Evolutionary conservation across 2,797 vertebrate genomes (phyloP), one percentile per base, ranked within the genome.

Genomic region (Channallabes apus): DNA sequence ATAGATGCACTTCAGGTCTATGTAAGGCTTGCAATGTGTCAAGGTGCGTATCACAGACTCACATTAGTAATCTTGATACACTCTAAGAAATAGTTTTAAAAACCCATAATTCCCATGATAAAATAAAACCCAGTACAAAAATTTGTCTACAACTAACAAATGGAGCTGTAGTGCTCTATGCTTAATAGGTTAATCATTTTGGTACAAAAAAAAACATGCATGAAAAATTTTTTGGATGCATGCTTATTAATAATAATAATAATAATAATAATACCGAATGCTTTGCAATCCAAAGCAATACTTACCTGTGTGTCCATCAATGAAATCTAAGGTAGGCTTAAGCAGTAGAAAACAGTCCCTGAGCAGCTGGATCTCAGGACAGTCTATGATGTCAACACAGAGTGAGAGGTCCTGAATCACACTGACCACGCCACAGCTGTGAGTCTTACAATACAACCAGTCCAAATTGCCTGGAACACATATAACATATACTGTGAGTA

Each of bases 391-490:
- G 27, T 90, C 87, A 81, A 88, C 85, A 41, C 94, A 94, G 82
- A 93, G 89, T 87, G 93, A 94, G 84, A 97, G 94, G 89, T 97
- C 96, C 0, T 94, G 92, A 77, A 95, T 93, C 81, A 93, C 88
- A 27, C 89, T 90, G 78, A 93, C 91, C 0, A 94, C 86, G 5
- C 96, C 95, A 72, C 92, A 94, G 0, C 92, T 89, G 14, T 90
- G 41, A n/a, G 82, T 93, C 90, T 96, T 94, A 90, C 94, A 95
- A 87, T 88, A 94, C 68, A 97, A 92, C 96, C 97, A 98, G 86
- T 94, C 94, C 84, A 94, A 91, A 79, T 89, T 96, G 56, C 96
- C 97, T 98, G 91, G 6, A 85, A 88, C 38, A 88, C 54, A 12
- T 35, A 80, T 56, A 6, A 35, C 6, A 62, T 12, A 38, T 65